Evolutionary conservation across 2,888 invertebrate species (phyloP).

Genomic region (Cephus sareptanus): DNA sequence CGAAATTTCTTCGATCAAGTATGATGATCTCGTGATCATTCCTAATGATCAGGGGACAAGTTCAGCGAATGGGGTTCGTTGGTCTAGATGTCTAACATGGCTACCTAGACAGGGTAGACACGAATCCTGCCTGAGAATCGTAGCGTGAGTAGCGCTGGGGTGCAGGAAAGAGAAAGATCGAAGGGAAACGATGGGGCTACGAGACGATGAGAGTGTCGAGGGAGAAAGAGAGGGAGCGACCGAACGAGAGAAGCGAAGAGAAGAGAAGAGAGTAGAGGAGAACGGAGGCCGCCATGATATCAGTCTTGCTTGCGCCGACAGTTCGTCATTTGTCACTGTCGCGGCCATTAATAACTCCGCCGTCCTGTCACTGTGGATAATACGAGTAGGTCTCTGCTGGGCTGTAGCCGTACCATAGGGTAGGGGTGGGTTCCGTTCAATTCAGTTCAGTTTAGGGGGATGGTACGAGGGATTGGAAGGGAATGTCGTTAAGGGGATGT

Average conservation of each 20-base stretch:
- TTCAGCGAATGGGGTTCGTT: neutral
- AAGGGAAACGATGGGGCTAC: slow-evolving; percentile 26
- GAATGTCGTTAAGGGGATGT: slow-evolving; percentile 64
- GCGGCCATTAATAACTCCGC: slow-evolving; percentile 66
- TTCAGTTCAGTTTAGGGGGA: slow-evolving; percentile 63
- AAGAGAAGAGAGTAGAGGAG: slow-evolving; percentile 19
- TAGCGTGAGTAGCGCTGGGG: neutral
- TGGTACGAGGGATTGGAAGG: slow-evolving; percentile 60
- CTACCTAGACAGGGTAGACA: neutral
- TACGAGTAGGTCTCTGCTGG: slow-evolving; percentile 61
- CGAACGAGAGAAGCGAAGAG: slow-evolving; percentile 17
- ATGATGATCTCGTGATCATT: neutral
- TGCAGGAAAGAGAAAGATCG: slow-evolving; percentile 18
- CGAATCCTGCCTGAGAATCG: neutral
- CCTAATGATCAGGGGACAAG: neutral
- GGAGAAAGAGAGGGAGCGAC: slow-evolving; percentile 31
- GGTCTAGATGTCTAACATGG: neutral
- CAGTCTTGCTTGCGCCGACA: slow-evolving; percentile 67
- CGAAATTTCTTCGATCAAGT: neutral
- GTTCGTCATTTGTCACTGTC: slow-evolving; percentile 67
- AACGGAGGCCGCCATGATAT: slow-evolving; percentile 64
- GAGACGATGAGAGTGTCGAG: slow-evolving; percentile 31
- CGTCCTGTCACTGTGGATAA: slow-evolving; percentile 67
- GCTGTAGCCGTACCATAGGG: slow-evolving; percentile 33
- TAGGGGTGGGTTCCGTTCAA: slow-evolving; percentile 62